Evolutionary conservation across 2,113 vertebrate species (phyloP).

Genomic region (Coracopsis vasa): DNA sequence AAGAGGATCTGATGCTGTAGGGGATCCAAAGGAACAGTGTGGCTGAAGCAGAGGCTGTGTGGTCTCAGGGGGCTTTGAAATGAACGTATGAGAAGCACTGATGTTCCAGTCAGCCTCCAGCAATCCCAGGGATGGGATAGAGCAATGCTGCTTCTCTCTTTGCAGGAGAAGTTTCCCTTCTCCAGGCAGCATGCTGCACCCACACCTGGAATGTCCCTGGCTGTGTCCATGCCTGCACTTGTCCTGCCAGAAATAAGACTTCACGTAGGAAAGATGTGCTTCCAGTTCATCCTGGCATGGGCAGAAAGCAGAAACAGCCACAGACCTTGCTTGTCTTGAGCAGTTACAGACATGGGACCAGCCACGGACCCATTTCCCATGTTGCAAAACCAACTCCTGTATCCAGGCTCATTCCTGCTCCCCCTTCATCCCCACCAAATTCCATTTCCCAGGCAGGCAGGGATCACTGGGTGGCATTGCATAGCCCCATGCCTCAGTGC

Average conservation of each 20-base stretch:
- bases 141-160: background rate
- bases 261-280: background rate
- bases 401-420: background rate
- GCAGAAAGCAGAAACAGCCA: background rate
- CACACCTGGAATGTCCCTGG: background rate
- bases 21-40: background rate
- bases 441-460: background rate
- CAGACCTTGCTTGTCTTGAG: background rate
- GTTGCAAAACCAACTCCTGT: accelerated
- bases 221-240: background rate
- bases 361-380: accelerated
- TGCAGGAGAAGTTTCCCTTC: background rate
- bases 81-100: background rate
- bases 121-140: background rate
- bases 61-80: background rate
- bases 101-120: background rate
- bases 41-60: background rate
- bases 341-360: background rate
- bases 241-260: background rate
- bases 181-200: background rate
- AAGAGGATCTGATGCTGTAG: background rate
- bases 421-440: background rate
- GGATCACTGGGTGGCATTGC: accelerated
- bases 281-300: background rate
- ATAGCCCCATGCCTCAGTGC: background rate